Conservation (phyloP, 2,888 invertebrate species). For the Salticus scenicus region DNA sequence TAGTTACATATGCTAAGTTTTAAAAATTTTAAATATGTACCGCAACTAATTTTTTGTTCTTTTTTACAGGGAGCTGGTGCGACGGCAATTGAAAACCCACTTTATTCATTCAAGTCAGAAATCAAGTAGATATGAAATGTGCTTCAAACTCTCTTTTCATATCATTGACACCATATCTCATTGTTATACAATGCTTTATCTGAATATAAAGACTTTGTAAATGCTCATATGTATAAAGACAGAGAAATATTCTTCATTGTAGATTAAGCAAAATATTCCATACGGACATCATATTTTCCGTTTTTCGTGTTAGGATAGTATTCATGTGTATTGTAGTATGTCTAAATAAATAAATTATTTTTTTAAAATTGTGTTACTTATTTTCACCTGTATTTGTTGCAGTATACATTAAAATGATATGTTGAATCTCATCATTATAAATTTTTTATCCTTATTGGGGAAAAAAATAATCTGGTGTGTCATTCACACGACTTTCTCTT, state of each 20-base stretch:
- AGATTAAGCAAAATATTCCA: not conserved
- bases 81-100: constrained; percentile 57
- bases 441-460: too few relatives aligned
- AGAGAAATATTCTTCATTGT: not conserved
- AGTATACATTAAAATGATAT: too few relatives aligned
- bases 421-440: too few relatives aligned
- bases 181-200: not conserved
- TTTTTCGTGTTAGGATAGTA: not conserved
- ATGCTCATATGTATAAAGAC: not conserved
- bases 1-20: too few relatives aligned
- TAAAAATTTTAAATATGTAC: not conserved
- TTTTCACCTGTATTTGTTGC: too few relatives aligned
- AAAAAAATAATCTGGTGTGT: too few relatives aligned
- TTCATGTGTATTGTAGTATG: not conserved
- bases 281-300: too few relatives aligned
- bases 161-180: not conserved
- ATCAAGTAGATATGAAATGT: constrained; percentile 21
- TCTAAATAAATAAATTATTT: not conserved
- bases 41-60: not conserved
- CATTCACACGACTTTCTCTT: too few relatives aligned
- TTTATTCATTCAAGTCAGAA: constrained; percentile 56
- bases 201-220: not conserved
- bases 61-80: constrained; percentile 38
- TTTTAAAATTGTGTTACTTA: too few relatives aligned
- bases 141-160: not conserved